Conservation (phyloP, 2,797 vertebrate genomes). For the Sebastes vulpes region DNA sequence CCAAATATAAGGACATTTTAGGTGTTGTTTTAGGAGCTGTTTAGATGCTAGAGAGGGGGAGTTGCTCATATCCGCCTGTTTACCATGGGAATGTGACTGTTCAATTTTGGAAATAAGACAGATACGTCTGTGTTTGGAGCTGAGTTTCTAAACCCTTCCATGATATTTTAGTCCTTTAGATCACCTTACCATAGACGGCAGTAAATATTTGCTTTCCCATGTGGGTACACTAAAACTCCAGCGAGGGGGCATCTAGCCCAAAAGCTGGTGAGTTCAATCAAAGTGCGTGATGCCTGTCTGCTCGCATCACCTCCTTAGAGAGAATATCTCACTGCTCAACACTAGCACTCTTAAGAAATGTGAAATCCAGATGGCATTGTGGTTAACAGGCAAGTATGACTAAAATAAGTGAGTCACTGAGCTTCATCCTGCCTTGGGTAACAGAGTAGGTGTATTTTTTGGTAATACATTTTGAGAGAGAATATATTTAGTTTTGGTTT, state of each 20-base stretch:
- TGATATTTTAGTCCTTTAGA: background rate
- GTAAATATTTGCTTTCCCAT: constrained; percentile 6
- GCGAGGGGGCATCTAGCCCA: background rate
- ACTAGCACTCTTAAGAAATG: constrained; percentile 7
- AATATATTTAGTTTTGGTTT: background rate
- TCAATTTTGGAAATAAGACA: background rate
- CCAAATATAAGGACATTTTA: background rate
- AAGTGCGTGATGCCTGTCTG: constrained; percentile 23
- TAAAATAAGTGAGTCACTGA: constrained; percentile 33
- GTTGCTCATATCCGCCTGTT: background rate
- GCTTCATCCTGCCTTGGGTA: constrained; percentile 18
- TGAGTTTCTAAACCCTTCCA: background rate
- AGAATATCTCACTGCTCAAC: constrained; percentile 10
- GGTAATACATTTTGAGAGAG: background rate
- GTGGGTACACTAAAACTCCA: constrained; percentile 19
- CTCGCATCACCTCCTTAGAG: constrained; percentile 23
- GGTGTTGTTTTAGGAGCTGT: background rate
- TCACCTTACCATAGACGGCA: background rate
- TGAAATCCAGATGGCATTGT: constrained; percentile 36
- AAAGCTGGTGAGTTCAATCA: constrained; percentile 31
- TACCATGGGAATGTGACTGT: background rate
- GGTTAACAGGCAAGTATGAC: constrained; percentile 27
- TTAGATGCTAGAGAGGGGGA: background rate
- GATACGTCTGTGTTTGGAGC: background rate
- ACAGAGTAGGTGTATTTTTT: constrained; percentile 8